Conservation (phyloP, 2,888 invertebrate species). For the Agonopterix subpropinquella region DNA sequence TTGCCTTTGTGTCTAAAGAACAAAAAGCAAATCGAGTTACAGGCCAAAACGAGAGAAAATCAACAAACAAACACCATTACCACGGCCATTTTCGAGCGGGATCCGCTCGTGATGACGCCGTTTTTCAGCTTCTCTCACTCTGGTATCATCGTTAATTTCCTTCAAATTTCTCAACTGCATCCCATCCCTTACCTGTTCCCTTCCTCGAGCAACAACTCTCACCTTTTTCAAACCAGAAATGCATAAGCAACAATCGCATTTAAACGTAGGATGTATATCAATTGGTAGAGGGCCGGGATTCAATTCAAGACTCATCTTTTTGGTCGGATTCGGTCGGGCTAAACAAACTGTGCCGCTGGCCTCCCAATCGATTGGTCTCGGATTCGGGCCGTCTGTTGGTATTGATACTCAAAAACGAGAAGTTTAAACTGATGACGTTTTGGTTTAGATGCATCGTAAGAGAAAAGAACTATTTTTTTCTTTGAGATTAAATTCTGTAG, state of each 20-base stretch:
- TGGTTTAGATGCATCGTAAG: not conserved
- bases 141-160: not conserved
- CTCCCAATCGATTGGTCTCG: conserved; percentile 60
- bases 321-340: conserved; percentile 56
- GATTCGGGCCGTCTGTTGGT: conserved; percentile 29
- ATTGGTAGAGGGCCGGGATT: conserved; percentile 35
- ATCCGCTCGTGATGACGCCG: conserved; percentile 64
- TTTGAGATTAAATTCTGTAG: not conserved
- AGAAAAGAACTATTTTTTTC: not conserved
- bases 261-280: conserved; percentile 1
- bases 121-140: conserved; percentile 48
- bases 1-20: conserved; percentile 51
- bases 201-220: not conserved
- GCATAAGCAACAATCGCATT: conserved; percentile 8
- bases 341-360: conserved; percentile 62
- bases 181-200: conserved; percentile 25
- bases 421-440: conserved; percentile 1
- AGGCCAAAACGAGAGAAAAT: conserved; percentile 69
- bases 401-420: conserved; percentile 29
- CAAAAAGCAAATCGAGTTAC: conserved; percentile 75
- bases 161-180: not conserved
- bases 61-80: conserved; percentile 71
- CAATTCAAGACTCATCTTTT: conserved; percentile 67
- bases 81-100: conserved; percentile 67
- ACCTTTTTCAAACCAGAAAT: conserved; percentile 18